Evolutionary conservation across 1,140 invertebrate species (phyloP).

Genomic region (Bicyclus anynana): DNA sequence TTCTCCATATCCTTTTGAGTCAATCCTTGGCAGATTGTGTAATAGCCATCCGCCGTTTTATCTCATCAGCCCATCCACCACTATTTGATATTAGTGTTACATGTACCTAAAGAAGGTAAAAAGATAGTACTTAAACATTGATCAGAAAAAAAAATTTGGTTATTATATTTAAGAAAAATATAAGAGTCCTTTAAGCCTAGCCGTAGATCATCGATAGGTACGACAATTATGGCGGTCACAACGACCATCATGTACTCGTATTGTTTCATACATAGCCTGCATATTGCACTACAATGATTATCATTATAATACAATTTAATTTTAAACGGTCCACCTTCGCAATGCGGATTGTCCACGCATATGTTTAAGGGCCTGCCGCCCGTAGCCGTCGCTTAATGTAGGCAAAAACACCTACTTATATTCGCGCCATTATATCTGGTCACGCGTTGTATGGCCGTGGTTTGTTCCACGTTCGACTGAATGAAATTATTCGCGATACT

Average conservation of each 20-base stretch:
- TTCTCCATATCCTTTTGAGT: too few relatives aligned
- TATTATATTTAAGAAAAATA: too few relatives aligned
- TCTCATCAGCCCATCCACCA: too few relatives aligned
- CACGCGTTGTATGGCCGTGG: conserved; percentile 24
- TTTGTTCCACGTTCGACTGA: conserved; percentile 9
- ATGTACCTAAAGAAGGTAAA: too few relatives aligned
- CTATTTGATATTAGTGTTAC: too few relatives aligned
- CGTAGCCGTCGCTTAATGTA: conserved; percentile 31
- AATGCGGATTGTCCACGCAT: conserved; percentile 22
- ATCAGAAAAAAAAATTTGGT: too few relatives aligned
- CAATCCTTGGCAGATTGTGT: too few relatives aligned
- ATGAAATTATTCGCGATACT: background rate
- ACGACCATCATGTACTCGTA: background rate
- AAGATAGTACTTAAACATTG: too few relatives aligned
- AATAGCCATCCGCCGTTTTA: too few relatives aligned
- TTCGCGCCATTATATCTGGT: conserved; percentile 32
- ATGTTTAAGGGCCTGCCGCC: conserved; percentile 13
- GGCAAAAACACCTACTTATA: conserved; percentile 41
- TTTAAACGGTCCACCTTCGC: conserved; percentile 9
- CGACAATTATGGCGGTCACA: too few relatives aligned
- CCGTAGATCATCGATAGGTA: too few relatives aligned
- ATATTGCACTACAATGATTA: background rate
- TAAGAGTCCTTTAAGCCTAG: too few relatives aligned
- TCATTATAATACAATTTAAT: conserved; percentile 12
- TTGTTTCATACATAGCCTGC: background rate